Conservation (phyloP, 2,888 invertebrate species). For the Pammene fasciana region DNA sequence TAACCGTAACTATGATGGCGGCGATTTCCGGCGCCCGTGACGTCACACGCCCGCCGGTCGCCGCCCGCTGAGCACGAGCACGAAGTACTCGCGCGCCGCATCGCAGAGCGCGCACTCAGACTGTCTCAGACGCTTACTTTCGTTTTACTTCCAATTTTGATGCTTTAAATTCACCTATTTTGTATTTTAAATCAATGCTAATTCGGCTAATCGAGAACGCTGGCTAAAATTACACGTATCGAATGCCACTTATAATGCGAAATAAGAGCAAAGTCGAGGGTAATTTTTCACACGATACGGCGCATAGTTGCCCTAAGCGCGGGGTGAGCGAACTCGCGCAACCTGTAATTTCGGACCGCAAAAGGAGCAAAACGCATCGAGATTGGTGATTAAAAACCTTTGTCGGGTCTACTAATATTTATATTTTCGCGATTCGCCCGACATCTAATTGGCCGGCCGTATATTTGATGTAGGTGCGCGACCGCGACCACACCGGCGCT, state of each 20-base stretch:
- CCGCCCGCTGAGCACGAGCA: slow-evolving; percentile 56
- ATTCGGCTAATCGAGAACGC: slow-evolving; percentile 44
- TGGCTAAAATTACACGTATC: slow-evolving; percentile 77
- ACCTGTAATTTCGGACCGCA: slow-evolving; percentile 83
- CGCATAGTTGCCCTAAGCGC: slow-evolving; percentile 81
- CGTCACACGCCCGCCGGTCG: slow-evolving; percentile 73
- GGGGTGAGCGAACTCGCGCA: slow-evolving; percentile 81
- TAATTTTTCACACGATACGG: slow-evolving; percentile 82
- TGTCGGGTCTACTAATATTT: slow-evolving; percentile 84
- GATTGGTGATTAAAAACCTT: slow-evolving; percentile 84
- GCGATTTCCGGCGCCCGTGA: slow-evolving; percentile 82
- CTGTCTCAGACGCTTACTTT: slow-evolving; percentile 65
- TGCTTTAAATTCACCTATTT: slow-evolving; percentile 17
- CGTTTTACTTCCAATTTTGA: slow-evolving; percentile 55
- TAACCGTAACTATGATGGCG: slow-evolving; percentile 81
- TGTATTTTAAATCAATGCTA: slow-evolving; percentile 40
- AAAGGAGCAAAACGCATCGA: slow-evolving; percentile 78
- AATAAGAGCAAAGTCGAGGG: slow-evolving; percentile 77
- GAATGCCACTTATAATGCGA: slow-evolving; percentile 74
- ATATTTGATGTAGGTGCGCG: slow-evolving; percentile 71
- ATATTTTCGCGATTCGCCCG: slow-evolving; percentile 82
- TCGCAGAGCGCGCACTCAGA: slow-evolving; percentile 45
- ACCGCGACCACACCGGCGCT: slow-evolving; percentile 72
- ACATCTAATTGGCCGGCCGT: slow-evolving; percentile 80
- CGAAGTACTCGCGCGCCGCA: slow-evolving; percentile 47